Evolutionary conservation across 2,888 invertebrate species (phyloP).

Genomic region (Nematopogon swammerdamellus): DNA sequence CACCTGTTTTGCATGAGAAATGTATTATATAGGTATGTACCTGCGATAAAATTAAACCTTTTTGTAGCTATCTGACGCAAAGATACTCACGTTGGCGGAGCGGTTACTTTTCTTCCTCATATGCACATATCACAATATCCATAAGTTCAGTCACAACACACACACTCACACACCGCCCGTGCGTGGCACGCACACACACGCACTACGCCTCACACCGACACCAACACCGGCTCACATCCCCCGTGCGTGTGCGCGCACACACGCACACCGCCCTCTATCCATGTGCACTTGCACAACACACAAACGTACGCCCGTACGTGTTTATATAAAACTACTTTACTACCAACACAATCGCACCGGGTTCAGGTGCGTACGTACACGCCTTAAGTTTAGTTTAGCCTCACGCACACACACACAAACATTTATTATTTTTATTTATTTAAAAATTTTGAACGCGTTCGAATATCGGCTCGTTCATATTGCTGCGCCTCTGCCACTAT

Average conservation of each 20-base stretch:
- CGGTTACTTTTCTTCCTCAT: constrained; percentile 56
- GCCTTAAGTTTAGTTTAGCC: background rate
- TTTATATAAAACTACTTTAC: too few relatives aligned
- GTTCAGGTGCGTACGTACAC: background rate
- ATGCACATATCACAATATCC: constrained; percentile 40
- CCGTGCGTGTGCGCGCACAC: background rate
- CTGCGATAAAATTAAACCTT: too few relatives aligned
- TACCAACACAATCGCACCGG: too few relatives aligned
- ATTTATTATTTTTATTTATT: background rate
- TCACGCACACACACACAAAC: background rate
- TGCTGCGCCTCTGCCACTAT: background rate
- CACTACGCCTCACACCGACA: background rate
- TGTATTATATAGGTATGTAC: too few relatives aligned
- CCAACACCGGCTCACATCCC: background rate
- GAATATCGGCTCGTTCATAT: background rate
- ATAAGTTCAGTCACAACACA: background rate
- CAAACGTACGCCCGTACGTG: too few relatives aligned
- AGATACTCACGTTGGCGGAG: background rate
- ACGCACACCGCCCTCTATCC: background rate
- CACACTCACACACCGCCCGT: background rate
- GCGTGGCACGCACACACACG: background rate
- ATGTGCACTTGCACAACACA: background rate
- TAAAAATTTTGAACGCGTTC: background rate
- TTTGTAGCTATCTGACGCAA: too few relatives aligned
- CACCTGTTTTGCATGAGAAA: too few relatives aligned